These are phyloP conservation scores for Charanyca ferruginea DNA, from an alignment of 2,888 invertebrate species.

Conservation along the genomic window DNA sequence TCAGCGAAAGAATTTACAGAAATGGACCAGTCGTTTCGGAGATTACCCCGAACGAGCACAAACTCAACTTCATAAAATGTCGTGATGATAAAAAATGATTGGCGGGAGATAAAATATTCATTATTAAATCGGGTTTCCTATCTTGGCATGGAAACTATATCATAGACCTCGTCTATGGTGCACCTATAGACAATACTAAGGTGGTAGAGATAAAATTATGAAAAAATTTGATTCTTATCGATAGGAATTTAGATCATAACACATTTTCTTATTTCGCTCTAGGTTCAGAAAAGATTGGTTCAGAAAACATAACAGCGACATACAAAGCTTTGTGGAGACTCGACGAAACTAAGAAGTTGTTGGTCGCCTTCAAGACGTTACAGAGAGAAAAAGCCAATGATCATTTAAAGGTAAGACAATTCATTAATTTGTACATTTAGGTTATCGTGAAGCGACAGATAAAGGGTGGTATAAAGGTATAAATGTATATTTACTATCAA, in stretches of 20 bases:
- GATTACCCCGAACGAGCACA: too few species aligned
- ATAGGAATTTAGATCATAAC: not conserved
- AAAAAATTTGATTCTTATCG: not conserved
- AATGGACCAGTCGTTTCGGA: too few species aligned
- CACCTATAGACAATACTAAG: not conserved
- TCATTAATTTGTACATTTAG: not conserved
- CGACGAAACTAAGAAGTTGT: slow-evolving; percentile 94
- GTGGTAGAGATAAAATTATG: not conserved
- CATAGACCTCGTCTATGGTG: not conserved
- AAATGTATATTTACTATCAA: too few species aligned
- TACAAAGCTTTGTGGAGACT: slow-evolving; percentile 95
- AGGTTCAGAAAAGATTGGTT: slow-evolving; percentile 92
- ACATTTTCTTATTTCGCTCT: slow-evolving; percentile 61
- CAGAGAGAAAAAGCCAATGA: slow-evolving; percentile 92
- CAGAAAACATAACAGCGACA: slow-evolving; percentile 92
- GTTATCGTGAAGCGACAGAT: too few species aligned
- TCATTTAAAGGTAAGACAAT: slow-evolving; percentile 90
- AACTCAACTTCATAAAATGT: too few species aligned
- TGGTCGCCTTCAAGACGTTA: slow-evolving; percentile 95
- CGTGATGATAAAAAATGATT: too few species aligned
- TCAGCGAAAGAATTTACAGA: too few species aligned
- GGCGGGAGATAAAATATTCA: too few species aligned
- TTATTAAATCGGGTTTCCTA: too few species aligned
- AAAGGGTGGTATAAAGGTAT: too few species aligned
- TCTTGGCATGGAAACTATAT: too few species aligned